phyloP scores from a whole-genome alignment of 2,113 vertebrate genomes.

The Acrocephalus kingi region DNA sequence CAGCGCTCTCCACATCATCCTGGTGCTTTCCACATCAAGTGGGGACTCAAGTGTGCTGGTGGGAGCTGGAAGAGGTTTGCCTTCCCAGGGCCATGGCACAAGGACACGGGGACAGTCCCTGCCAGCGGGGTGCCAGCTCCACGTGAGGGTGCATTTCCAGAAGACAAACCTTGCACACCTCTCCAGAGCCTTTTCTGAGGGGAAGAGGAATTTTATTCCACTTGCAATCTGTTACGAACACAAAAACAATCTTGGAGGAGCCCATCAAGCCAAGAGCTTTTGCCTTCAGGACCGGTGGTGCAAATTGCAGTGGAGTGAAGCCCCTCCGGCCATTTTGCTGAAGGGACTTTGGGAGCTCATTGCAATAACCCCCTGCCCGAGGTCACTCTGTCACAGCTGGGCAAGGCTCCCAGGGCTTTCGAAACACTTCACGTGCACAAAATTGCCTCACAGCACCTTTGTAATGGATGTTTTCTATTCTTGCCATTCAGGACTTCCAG shows the following conservation, averaged over 20 bases:
- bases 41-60: accelerated
- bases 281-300: accelerated
- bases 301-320: not conserved
- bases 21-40: accelerated
- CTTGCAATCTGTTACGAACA: not conserved
- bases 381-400: not conserved
- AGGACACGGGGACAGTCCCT: accelerated
- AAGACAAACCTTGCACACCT: accelerated
- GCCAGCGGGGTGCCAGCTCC: not conserved
- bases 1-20: not conserved
- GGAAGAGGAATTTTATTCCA: not conserved
- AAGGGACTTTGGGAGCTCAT: not conserved
- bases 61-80: not conserved
- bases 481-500: not conserved
- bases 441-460: not conserved
- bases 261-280: accelerated
- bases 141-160: accelerated
- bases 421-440: not conserved
- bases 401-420: not conserved
- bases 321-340: accelerated
- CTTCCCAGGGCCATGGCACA: not conserved
- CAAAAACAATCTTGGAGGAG: not conserved
- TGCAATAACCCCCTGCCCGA: accelerated
- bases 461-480: not conserved
- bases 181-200: not conserved